These are phyloP conservation scores for Platysternon megacephalum DNA, from an alignment of 2,113 vertebrate genomes.

Conservation along the genomic window DNA sequence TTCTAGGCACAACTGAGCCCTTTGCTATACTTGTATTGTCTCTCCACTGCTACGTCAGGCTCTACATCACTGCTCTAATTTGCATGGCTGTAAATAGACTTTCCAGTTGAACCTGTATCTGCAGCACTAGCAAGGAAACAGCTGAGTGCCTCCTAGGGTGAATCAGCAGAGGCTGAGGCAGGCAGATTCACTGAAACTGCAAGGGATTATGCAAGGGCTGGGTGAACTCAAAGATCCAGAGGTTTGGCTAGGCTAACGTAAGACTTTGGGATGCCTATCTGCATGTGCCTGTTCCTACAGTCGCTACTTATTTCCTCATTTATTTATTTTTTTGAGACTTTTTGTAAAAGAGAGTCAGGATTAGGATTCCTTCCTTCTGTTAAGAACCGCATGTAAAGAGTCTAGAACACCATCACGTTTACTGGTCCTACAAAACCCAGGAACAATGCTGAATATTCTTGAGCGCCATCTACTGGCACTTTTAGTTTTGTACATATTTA, in stretches of 20 bases:
- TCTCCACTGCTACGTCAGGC: neutral
- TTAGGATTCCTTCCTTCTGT: neutral
- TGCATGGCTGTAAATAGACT: neutral
- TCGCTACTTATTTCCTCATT: rapidly evolving
- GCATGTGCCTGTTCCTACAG: neutral
- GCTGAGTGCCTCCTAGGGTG: neutral
- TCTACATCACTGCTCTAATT: neutral
- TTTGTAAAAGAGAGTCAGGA: neutral
- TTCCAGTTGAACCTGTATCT: neutral
- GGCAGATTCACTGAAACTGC: neutral
- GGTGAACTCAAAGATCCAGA: neutral
- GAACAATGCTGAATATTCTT: neutral
- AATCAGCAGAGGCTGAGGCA: neutral
- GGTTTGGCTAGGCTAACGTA: neutral
- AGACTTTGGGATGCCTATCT: neutral
- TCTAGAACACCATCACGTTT: neutral
- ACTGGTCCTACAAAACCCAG: rapidly evolving
- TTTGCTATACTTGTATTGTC: neutral
- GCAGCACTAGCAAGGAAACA: rapidly evolving
- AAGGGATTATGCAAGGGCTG: neutral
- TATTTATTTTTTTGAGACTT: too few relatives aligned
- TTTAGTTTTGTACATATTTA: neutral
- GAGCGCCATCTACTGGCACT: neutral
- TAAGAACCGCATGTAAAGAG: rapidly evolving
- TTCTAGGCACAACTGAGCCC: neutral